A percentile compares a stretch with the other conserved stretches of the same genome.
phyloP scores from a whole-genome alignment of 2,888 invertebrate species.

The Eilema caniola region DNA sequence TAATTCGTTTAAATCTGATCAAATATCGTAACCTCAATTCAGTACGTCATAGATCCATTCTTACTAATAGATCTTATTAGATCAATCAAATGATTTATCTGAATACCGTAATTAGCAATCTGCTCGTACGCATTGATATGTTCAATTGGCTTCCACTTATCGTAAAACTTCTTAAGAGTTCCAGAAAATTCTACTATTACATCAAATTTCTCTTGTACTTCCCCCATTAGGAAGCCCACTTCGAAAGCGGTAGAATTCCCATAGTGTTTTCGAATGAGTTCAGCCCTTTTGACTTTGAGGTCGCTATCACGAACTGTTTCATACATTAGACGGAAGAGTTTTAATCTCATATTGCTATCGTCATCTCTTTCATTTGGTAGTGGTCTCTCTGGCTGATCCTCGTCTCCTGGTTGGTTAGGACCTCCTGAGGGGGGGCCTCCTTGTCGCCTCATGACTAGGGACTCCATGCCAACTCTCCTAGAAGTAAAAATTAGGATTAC shows the following conservation, averaged over 20 bases:
- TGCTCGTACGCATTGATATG: constrained; percentile 78
- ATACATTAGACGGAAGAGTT: constrained; percentile 74
- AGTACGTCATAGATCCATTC: not conserved
- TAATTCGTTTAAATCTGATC: too few relatives aligned
- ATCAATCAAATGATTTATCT: constrained; percentile 68
- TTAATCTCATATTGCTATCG: constrained; percentile 70
- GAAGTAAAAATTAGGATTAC: not conserved
- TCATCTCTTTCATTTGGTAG: constrained; percentile 33
- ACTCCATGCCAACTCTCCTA: constrained; percentile 17
- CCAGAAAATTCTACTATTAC: constrained; percentile 64
- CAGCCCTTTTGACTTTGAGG: constrained; percentile 67
- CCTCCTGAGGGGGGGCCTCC: not conserved
- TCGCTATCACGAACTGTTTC: constrained; percentile 74
- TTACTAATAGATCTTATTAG: constrained; percentile 53
- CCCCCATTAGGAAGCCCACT: constrained; percentile 68
- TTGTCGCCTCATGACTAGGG: constrained; percentile 6
- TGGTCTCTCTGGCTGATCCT: not conserved
- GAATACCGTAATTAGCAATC: constrained; percentile 72
- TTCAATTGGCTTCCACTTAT: constrained; percentile 74
- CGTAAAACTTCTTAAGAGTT: constrained; percentile 61
- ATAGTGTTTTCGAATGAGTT: constrained; percentile 64
- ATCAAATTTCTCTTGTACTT: constrained; percentile 67
- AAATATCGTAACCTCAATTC: not conserved
- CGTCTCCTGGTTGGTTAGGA: not conserved
- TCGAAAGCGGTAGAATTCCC: constrained; percentile 65